phyloP scores from a whole-genome alignment of 2,797 vertebrate genomes.

The Chromis chromis region DNA sequence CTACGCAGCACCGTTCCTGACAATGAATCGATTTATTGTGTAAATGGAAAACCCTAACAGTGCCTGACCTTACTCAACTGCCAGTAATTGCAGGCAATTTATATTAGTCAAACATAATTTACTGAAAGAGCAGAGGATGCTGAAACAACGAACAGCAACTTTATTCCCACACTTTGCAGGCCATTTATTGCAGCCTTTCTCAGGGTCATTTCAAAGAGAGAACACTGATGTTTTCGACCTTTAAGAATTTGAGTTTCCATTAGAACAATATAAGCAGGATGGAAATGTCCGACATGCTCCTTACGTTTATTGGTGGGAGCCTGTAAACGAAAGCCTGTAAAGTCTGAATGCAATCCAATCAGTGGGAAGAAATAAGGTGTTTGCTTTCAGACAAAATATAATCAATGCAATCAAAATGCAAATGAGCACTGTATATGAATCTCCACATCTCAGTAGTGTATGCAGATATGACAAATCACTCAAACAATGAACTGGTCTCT shows the following conservation, averaged over 20 bases:
- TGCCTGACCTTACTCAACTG: conserved; percentile 57
- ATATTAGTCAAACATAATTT: conserved; percentile 66
- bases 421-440: conserved; percentile 35
- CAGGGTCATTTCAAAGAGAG: conserved; percentile 38
- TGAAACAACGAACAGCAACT: conserved; percentile 43
- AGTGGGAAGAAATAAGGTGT: conserved; percentile 12
- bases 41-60: conserved; percentile 68
- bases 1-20: conserved; percentile 49
- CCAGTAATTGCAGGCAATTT: conserved; percentile 70
- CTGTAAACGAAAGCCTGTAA: conserved; percentile 18
- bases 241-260: conserved; percentile 41
- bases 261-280: conserved; percentile 13
- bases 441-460: conserved; percentile 5
- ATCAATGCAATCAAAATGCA: conserved; percentile 56
- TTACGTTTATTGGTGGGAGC: background rate
- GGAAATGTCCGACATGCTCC: background rate
- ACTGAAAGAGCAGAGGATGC: conserved; percentile 42
- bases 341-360: conserved; percentile 21
- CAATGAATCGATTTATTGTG: conserved; percentile 62
- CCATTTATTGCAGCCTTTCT: conserved; percentile 36
- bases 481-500: conserved; percentile 15
- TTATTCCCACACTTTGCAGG: conserved; percentile 39
- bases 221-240: conserved; percentile 22
- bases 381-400: conserved; percentile 30
- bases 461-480: conserved; percentile 8